Conservation (phyloP, 2,888 invertebrate species). For the Bursaphelenchus okinawaensis region DNA sequence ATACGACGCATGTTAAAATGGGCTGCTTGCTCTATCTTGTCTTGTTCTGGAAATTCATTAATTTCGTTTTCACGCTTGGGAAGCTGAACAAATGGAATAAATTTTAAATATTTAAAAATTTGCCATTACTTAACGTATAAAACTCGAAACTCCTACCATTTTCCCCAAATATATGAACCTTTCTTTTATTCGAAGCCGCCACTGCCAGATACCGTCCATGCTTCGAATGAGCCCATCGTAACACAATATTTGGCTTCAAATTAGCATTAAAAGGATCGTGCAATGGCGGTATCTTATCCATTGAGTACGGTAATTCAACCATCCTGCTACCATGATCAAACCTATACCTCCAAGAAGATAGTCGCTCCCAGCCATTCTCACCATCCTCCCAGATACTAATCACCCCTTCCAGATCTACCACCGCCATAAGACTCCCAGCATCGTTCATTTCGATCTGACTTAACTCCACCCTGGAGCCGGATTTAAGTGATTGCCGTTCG, state of each 20-base stretch:
- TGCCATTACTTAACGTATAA: neutral
- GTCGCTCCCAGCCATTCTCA: conserved; percentile 1
- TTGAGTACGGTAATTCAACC: neutral
- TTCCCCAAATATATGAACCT: conserved; percentile 7
- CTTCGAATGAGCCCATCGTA: neutral
- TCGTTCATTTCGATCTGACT: conserved; percentile 6
- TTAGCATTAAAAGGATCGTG: neutral
- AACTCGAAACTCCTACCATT: neutral
- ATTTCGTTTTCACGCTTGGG: no score
- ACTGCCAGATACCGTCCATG: conserved; percentile 5
- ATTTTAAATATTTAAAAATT: neutral
- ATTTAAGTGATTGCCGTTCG: neutral
- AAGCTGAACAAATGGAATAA: no score
- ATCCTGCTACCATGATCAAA: neutral
- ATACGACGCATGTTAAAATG: neutral
- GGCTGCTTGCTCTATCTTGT: neutral
- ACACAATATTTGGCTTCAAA: neutral
- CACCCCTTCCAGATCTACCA: conserved; percentile 1
- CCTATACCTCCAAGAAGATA: neutral
- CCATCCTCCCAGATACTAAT: neutral
- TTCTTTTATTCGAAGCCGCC: conserved; percentile 1
- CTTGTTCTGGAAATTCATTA: neutral
- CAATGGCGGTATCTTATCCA: neutral
- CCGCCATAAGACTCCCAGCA: neutral
- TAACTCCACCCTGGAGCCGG: neutral